A percentile compares a stretch with the other conserved stretches of the same genome.
Evolutionary conservation across 2,113 vertebrate species (phyloP).

Genomic region (Neodon shergylaensis): DNA sequence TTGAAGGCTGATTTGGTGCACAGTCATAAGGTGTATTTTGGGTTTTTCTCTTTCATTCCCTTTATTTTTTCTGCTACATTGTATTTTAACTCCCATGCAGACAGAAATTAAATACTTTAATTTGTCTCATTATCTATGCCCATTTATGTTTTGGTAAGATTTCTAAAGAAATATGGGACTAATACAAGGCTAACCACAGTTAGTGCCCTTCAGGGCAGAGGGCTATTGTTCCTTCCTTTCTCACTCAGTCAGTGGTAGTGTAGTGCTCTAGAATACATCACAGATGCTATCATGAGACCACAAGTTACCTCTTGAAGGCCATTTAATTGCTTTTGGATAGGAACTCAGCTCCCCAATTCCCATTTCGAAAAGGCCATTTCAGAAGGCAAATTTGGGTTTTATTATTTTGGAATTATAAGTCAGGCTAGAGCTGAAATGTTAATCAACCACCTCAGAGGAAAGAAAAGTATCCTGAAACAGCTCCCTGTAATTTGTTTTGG

Average conservation of each 20-base stretch:
- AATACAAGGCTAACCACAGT: not conserved
- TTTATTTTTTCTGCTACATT: constrained; percentile 52
- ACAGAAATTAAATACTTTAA: constrained; percentile 54
- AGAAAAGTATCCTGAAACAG: constrained; percentile 16
- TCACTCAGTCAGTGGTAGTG: not conserved
- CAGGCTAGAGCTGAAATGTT: constrained; percentile 34
- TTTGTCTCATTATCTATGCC: constrained; percentile 45
- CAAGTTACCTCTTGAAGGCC: constrained; percentile 31
- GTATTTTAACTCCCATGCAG: constrained; percentile 50
- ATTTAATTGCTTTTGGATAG: constrained; percentile 66
- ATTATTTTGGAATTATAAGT: constrained; percentile 62
- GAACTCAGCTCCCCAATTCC: constrained; percentile 46
- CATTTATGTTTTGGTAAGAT: constrained; percentile 24
- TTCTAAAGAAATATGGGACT: constrained; percentile 23
- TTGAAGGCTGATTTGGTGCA: constrained; percentile 53
- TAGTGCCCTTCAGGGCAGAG: constrained; percentile 43
- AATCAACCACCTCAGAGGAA: constrained; percentile 51
- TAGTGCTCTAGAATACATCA: not conserved
- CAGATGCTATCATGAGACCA: constrained; percentile 27
- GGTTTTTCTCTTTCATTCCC: constrained; percentile 32
- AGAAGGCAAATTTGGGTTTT: constrained; percentile 53
- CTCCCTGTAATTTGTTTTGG: constrained; percentile 35
- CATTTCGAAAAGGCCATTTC: constrained; percentile 61
- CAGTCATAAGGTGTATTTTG: constrained; percentile 14
- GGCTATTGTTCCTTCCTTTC: not conserved